phyloP scores from a whole-genome alignment of 2,888 invertebrate species.

The Kryphioiulus occultus region DNA sequence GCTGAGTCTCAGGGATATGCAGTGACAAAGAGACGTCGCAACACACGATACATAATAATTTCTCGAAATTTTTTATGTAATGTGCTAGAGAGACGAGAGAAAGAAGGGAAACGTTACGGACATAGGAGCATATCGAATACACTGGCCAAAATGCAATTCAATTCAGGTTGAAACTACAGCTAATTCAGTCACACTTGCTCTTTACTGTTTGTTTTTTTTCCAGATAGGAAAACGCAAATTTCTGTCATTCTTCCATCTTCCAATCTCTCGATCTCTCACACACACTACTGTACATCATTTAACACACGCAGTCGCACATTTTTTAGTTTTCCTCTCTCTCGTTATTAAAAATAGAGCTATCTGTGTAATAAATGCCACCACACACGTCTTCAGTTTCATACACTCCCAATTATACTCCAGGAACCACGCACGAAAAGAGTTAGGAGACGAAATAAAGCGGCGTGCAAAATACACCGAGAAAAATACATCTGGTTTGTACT shows the following conservation, averaged over 20 bases:
- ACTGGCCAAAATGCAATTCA: background rate
- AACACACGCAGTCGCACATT: slow-evolving; percentile 42
- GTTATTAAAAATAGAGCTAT: slow-evolving; percentile 43
- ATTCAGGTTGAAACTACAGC: background rate
- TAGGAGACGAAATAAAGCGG: background rate
- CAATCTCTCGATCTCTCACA: slow-evolving; percentile 44
- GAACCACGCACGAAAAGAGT: background rate
- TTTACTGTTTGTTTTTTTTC: background rate
- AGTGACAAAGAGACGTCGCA: background rate
- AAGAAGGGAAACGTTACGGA: background rate
- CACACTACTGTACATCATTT: slow-evolving; percentile 41
- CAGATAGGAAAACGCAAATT: background rate
- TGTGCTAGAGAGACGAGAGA: slow-evolving; percentile 28
- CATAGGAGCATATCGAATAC: background rate
- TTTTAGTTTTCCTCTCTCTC: background rate
- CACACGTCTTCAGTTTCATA: slow-evolving; percentile 43
- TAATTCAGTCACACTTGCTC: background rate
- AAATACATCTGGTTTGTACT: slow-evolving; percentile 39
- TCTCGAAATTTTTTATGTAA: background rate
- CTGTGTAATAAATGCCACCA: slow-evolving; percentile 42
- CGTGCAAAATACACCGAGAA: background rate
- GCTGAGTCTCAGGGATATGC: background rate
- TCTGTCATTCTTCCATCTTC: slow-evolving; percentile 18
- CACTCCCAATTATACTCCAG: slow-evolving; percentile 42
- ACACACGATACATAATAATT: background rate